phyloP scores from a whole-genome alignment of 2,797 vertebrate genomes.

The Fratercula arctica region DNA sequence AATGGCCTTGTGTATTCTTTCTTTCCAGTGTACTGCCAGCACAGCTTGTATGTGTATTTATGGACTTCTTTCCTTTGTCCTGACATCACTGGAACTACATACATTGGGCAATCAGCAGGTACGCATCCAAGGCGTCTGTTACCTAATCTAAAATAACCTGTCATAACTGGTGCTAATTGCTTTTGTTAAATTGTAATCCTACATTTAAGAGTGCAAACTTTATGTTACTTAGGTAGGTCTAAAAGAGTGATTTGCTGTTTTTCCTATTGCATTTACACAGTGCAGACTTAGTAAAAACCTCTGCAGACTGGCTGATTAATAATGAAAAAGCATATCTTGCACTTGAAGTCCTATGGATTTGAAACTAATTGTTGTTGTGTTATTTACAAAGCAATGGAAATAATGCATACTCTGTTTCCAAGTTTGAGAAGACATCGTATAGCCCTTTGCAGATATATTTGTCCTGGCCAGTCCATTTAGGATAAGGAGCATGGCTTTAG shows the following conservation, averaged over 20 bases:
- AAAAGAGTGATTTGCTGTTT: not conserved
- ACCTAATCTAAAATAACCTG: not conserved
- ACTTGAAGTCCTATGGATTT: not conserved
- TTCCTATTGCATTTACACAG: not conserved
- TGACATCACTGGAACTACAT: conserved; percentile 93
- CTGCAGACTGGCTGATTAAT: not conserved
- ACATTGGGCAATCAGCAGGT: conserved; percentile 92
- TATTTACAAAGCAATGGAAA: not conserved
- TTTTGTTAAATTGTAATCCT: not conserved
- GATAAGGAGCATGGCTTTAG: not conserved
- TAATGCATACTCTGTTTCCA: not conserved
- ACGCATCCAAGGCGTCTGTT: not conserved
- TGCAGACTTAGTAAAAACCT: not conserved
- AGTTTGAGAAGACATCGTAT: not conserved
- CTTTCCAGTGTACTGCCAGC: conserved; percentile 89
- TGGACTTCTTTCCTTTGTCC: conserved; percentile 93
- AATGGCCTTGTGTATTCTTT: not conserved
- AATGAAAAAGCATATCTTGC: not conserved
- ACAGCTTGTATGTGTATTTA: conserved; percentile 96
- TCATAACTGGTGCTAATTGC: not conserved
- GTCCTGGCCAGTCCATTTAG: not conserved
- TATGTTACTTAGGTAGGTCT: not conserved
- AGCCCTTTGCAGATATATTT: not conserved
- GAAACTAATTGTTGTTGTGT: not conserved
- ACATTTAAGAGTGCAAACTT: not conserved